Evolutionary conservation across 2,888 invertebrate species (phyloP), one percentile per base, ranked within the genome.

Genomic region (Cheiracanthium punctorium): DNA sequence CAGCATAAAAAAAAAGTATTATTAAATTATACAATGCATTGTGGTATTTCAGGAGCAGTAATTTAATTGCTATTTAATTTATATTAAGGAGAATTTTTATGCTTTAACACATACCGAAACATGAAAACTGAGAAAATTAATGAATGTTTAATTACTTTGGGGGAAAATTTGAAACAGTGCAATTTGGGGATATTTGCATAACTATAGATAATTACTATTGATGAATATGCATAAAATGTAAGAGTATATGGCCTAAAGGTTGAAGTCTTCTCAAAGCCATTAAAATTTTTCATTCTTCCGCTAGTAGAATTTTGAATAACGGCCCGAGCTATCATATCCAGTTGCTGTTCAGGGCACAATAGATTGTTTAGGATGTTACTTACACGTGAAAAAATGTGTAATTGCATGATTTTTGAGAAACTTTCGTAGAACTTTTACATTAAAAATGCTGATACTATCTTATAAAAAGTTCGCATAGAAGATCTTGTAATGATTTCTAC

Each of bases 191-290:
- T 24, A 58, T 58, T 58, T 24, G 58, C 58, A 58, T 58, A 58
- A 58, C 20, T 20, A 24, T 5, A 7, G 58, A 1, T 58, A 24
- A 20, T 24, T 58, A 58, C 58, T 58, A 7, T 58, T 24, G 24
- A 58, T 58, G 58, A 58, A 58, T 58, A 58, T 58, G 58, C 58
- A 58, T 58, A 58, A 58, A 58, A 17, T 58, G 58, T 58, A 58
- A 24, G 14, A 58, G 58, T 24, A 58, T 4, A 48, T 48, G 7
- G 48, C 48, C 48, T 17, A 17, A 17, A 48, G 48, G 48, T 48
- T 7, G 12, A 58, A 24, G 58, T 8, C 24, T 24, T n/a, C 12
- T 20, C 20, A 58, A 58, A 58, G 58, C 24, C 24, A 58, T 58
- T 58, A 58, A 20, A 14, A 58, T 17, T 20, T 58, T 58, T 17